Evolutionary conservation across 2,888 invertebrate genomes (phyloP).

Genomic region (Fragum whitleyi): DNA sequence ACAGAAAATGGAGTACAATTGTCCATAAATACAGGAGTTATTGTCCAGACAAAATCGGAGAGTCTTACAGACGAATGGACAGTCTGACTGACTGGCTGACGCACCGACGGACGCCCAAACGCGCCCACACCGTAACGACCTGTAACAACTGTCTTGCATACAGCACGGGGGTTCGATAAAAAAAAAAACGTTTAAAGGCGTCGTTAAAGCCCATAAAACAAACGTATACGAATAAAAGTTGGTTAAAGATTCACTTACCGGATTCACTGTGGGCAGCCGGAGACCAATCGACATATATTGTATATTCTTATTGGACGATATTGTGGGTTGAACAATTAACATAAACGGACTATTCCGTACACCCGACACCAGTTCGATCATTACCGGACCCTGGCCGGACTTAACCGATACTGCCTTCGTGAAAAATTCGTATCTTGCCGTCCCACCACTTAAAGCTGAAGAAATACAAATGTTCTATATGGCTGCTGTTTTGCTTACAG

Average conservation of each 20-base stretch:
- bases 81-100: too few species aligned
- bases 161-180: too few species aligned
- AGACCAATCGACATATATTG: not conserved
- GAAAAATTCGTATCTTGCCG: not conserved
- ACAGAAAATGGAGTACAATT: too few species aligned
- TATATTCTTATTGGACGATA: not conserved
- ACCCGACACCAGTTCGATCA: not conserved
- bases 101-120: too few species aligned
- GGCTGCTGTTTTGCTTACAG: not conserved
- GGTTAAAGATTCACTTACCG: too few species aligned
- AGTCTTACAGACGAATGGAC: too few species aligned
- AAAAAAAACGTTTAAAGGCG: too few species aligned
- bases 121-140: too few species aligned
- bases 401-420: not conserved
- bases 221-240: not conserved
- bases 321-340: not conserved
- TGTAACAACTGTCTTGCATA: too few species aligned
- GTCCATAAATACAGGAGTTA: too few species aligned
- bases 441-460: not conserved
- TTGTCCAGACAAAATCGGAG: too few species aligned
- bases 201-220: too few species aligned
- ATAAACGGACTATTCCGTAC: not conserved
- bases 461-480: not conserved
- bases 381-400: not conserved
- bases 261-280: not conserved